phyloP scores from a whole-genome alignment of 2,113 vertebrate species.

The Accipiter cooperii region DNA sequence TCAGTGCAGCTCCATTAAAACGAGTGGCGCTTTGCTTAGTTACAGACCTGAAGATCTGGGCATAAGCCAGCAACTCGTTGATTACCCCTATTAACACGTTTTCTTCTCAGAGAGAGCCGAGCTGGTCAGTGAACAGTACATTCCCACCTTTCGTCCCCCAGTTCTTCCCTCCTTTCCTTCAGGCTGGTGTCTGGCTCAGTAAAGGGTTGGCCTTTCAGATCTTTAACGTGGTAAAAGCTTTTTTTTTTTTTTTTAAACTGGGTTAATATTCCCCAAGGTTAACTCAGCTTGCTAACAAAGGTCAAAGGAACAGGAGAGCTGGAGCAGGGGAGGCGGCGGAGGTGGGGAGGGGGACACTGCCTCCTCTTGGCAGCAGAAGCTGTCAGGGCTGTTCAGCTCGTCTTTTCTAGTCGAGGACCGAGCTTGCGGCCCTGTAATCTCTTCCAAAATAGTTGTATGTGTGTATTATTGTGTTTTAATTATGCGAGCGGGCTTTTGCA shows the following conservation, averaged over 20 bases:
- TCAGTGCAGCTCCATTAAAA: neutral
- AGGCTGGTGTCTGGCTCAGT: neutral
- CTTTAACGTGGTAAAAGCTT: neutral
- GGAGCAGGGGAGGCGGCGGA: neutral
- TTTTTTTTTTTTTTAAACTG: neutral
- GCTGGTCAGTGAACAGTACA: neutral
- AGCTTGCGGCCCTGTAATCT: neutral
- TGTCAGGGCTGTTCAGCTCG: neutral
- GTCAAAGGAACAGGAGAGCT: neutral
- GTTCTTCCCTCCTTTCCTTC: neutral
- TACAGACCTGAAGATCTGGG: neutral
- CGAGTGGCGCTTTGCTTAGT: neutral
- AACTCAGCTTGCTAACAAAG: conserved; percentile 17
- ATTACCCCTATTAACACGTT: conserved; percentile 45
- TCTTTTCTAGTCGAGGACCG: neutral
- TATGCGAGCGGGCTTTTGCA: neutral
- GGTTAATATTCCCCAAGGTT: conserved; percentile 49
- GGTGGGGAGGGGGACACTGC: neutral
- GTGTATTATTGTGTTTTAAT: neutral
- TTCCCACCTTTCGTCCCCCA: neutral
- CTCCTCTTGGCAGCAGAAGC: conserved; percentile 27
- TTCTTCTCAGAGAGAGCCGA: neutral
- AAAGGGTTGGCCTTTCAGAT: neutral
- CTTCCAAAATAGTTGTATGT: neutral
- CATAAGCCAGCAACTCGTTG: neutral